These are phyloP conservation scores for Hydriomena furcata DNA, from an alignment of 2,888 invertebrate genomes.

Conservation along the genomic window DNA sequence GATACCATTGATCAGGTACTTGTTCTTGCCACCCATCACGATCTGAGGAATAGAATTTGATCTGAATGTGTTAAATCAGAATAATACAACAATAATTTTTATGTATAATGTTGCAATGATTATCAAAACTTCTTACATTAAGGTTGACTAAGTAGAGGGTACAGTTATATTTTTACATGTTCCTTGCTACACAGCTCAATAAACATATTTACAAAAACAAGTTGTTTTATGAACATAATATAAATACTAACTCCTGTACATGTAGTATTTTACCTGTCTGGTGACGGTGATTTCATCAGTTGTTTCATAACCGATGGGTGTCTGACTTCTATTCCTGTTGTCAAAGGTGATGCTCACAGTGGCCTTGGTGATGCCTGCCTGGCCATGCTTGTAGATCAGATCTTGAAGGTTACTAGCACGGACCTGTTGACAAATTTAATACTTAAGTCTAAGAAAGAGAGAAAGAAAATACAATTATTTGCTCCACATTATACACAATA, in stretches of 20 bases:
- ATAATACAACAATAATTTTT: no score
- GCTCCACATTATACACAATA: no score
- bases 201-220: no score
- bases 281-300: constrained; percentile 96
- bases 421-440: constrained; percentile 84
- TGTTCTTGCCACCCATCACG: constrained; percentile 94
- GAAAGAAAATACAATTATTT: no score
- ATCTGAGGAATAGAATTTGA: constrained; percentile 75
- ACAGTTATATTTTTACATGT: no score
- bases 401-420: constrained; percentile 95
- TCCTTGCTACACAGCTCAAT: no score
- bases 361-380: constrained; percentile 97
- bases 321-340: constrained; percentile 90
- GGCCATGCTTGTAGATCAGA: constrained; percentile 98
- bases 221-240: no score
- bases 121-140: no score
- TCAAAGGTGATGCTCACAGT: constrained; percentile 98
- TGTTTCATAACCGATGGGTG: constrained; percentile 96
- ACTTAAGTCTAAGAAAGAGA: neutral
- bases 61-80: neutral
- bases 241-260: no score
- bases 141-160: no score
- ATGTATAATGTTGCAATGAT: no score
- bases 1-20: constrained; percentile 96
- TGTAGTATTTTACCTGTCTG: constrained; percentile 85